Conservation (phyloP, 2,797 vertebrate species). For the Typhlichthys eigenmanni region DNA sequence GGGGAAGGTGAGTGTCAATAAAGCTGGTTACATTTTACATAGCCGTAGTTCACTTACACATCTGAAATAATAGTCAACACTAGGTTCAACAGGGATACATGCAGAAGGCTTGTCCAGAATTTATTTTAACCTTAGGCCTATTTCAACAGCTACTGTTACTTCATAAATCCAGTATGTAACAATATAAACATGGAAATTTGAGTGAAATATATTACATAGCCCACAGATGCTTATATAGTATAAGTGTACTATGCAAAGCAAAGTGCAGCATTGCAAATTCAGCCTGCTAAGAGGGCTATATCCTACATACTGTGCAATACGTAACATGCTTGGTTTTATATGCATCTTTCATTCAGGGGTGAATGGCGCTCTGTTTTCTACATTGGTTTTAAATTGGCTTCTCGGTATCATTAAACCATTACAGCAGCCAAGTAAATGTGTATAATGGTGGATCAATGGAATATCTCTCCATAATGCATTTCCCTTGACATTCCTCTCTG, state of each 20-base stretch:
- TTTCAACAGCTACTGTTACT: no score
- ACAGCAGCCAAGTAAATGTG: constrained; percentile 68
- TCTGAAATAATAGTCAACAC: no score
- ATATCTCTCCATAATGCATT: constrained; percentile 78
- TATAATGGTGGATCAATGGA: constrained; percentile 79
- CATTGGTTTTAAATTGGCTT: constrained; percentile 69
- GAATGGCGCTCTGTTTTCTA: constrained; percentile 71
- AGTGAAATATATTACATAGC: no score
- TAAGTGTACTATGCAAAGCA: background rate
- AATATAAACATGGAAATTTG: no score
- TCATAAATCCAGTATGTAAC: no score
- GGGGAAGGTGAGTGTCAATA: no score
- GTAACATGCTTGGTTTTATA: constrained; percentile 37
- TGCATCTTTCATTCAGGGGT: constrained; percentile 43
- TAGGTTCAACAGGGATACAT: no score
- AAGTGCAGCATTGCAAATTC: background rate
- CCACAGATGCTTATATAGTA: no score
- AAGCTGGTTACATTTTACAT: no score
- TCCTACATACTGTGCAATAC: constrained; percentile 21
- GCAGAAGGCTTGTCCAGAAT: no score
- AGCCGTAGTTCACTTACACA: no score
- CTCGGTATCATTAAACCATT: constrained; percentile 69
- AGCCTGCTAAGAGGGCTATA: constrained; percentile 18
- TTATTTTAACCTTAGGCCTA: no score
- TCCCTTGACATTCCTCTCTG: constrained; percentile 76